These are phyloP conservation scores for Microcebus murinus DNA, from an alignment of 2,113 vertebrate species.

Conservation along the genomic window DNA sequence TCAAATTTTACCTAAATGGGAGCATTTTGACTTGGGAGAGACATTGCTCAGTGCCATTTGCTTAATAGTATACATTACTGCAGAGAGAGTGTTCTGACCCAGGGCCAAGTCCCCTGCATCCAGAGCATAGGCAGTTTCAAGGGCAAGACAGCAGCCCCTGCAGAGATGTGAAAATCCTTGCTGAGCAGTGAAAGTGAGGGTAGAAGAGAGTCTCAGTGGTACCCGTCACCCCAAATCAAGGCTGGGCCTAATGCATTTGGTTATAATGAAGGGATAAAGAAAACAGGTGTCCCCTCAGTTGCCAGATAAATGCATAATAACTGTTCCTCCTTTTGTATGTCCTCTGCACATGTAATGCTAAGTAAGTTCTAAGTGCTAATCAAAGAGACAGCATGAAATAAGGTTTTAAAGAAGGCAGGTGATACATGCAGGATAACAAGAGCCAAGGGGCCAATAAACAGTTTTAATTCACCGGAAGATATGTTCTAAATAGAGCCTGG, in stretches of 20 bases:
- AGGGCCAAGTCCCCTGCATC: constrained; percentile 77
- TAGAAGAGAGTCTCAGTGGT: neutral
- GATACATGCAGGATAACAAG: constrained; percentile 39
- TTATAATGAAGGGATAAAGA: neutral
- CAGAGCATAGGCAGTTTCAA: constrained; percentile 81
- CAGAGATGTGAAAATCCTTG: constrained; percentile 66
- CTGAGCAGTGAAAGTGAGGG: neutral
- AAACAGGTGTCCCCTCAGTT: constrained; percentile 13
- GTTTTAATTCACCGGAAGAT: constrained; percentile 46
- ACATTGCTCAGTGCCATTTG: constrained; percentile 85
- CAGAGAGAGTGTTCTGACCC: constrained; percentile 76
- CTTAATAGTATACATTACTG: constrained; percentile 86
- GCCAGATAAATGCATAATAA: neutral
- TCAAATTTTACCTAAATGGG: constrained; percentile 87
- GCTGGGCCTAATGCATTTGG: neutral
- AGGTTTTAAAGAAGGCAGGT: constrained; percentile 35
- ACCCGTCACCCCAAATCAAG: constrained; percentile 17
- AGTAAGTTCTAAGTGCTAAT: constrained; percentile 38
- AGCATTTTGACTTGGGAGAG: constrained; percentile 84
- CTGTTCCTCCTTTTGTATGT: neutral
- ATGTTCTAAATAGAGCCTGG: neutral
- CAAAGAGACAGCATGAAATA: constrained; percentile 10
- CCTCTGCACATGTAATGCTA: neutral
- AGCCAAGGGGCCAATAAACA: constrained; percentile 4
- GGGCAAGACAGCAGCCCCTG: constrained; percentile 68